A percentile compares a stretch with the other conserved stretches of the same genome.
These are phyloP conservation scores for Itoplectis maculator DNA, from an alignment of 2,888 invertebrate species.

Conservation along the genomic window DNA sequence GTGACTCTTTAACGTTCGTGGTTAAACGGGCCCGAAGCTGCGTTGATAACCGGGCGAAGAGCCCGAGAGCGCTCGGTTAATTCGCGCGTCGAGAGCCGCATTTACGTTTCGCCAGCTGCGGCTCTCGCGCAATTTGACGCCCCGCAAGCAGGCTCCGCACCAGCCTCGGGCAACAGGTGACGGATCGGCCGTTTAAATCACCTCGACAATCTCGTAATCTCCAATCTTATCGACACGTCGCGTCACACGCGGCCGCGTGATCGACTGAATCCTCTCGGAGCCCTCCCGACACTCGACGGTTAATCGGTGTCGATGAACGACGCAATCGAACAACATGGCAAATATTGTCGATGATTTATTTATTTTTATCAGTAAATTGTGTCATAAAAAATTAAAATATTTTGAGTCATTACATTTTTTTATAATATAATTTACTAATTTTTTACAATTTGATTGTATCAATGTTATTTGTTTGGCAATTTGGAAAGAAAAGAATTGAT, in stretches of 20 bases:
- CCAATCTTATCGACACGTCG: slow-evolving; percentile 63
- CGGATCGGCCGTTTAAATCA: slow-evolving; percentile 62
- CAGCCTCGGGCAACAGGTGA: slow-evolving; percentile 54
- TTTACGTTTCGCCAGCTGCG: slow-evolving; percentile 23
- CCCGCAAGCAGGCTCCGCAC: slow-evolving; percentile 11
- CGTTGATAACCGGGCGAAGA: slow-evolving; percentile 58
- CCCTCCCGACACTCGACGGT: slow-evolving; percentile 35
- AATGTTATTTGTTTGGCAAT: too few relatives aligned
- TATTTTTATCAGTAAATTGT: too few relatives aligned
- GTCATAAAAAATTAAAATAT: too few relatives aligned
- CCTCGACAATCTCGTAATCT: slow-evolving; percentile 67
- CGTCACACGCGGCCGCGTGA: slow-evolving; percentile 1
- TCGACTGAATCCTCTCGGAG: slow-evolving; percentile 34
- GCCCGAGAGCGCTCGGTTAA: slow-evolving; percentile 48
- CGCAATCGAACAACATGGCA: not conserved
- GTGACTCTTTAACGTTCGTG: slow-evolving; percentile 77
- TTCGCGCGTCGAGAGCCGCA: slow-evolving; percentile 46
- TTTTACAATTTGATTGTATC: too few relatives aligned
- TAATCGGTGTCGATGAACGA: not conserved
- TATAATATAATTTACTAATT: too few relatives aligned
- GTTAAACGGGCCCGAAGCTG: slow-evolving; percentile 76
- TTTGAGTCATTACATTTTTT: too few relatives aligned
- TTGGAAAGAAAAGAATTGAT: too few relatives aligned
- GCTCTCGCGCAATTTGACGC: not conserved
- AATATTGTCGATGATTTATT: too few relatives aligned